Evolutionary conservation across 2,888 invertebrate species (phyloP).

Genomic region (Linyphia triangularis): DNA sequence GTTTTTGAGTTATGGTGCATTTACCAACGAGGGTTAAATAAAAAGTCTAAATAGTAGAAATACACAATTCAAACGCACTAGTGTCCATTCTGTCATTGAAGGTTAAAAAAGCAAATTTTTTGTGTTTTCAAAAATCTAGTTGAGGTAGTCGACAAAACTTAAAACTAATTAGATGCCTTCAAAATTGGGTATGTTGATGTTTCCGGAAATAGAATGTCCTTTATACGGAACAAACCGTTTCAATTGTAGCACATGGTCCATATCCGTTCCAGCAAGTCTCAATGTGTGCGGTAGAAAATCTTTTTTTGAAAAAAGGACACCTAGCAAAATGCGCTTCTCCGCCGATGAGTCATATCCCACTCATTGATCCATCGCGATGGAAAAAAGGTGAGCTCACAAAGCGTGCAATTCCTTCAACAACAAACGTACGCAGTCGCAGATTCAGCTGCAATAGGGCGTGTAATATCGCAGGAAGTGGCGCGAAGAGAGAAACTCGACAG

Average conservation of each 20-base stretch:
- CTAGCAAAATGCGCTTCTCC: conserved; percentile 12
- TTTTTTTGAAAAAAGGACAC: too few relatives aligned
- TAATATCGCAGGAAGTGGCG: conserved; percentile 41
- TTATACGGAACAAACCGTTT: not conserved
- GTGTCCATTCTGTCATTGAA: too few relatives aligned
- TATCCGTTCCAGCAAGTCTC: not conserved
- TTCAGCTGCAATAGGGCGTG: conserved; percentile 43
- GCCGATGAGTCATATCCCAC: conserved; percentile 51
- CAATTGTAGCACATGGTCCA: not conserved
- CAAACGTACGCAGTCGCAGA: conserved; percentile 6
- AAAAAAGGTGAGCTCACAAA: conserved; percentile 45
- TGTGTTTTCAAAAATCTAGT: too few relatives aligned
- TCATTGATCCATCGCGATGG: conserved; percentile 51
- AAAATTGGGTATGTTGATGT: too few relatives aligned
- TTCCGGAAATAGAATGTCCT: too few relatives aligned
- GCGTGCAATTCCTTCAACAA: conserved; percentile 12
- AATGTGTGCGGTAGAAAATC: not conserved
- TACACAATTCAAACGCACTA: too few relatives aligned
- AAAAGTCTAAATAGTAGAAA: too few relatives aligned
- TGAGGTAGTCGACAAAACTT: too few relatives aligned
- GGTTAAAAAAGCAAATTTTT: too few relatives aligned
- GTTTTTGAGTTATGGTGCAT: too few relatives aligned
- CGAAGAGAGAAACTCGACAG: not conserved
- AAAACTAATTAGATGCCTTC: too few relatives aligned
- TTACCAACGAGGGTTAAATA: too few relatives aligned